Base-by-base conservation (phyloP, 2,113 vertebrate genomes). In the Bos indicus region DNA sequence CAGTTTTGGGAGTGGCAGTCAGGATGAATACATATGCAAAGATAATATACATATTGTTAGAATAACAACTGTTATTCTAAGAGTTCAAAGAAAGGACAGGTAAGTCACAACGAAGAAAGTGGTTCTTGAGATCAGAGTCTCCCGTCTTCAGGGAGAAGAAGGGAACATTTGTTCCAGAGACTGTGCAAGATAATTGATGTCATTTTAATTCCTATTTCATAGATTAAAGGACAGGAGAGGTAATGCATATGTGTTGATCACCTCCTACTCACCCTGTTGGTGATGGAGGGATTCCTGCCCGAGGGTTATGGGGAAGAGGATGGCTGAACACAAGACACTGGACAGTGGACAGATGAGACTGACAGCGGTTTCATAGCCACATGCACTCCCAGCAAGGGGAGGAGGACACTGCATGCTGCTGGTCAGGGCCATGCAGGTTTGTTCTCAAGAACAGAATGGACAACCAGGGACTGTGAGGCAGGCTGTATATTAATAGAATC, bases 21-120 rank as follows among this genome's bases (percentile, higher is more conserved):
- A 88, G 77, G 51, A 84, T 19, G 28, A 28, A 30, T 71, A 19
- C n/a, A 8, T 57, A 51, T 26, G 64, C 77, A 30, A 94, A 88
- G 48, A 78, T 64, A 56, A 46, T 30, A 16, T 17, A 13, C 15
- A 6, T 57, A 26, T 46, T 30, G 4, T 46, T 48, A 46, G n/a
- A 26, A 23, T 92, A 5, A 71, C 59, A 80, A 28, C 17, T n/a
- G 14, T 26, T 26, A 60, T 54, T 59, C 0, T 52, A 59, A 52
- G 33, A 40, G 43, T 80, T 89, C 48, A 67, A 88, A 88, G 57
- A 83, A 88, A 91, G 87, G 54, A 82, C 43, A 62, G 12, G 25
- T 25, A 74, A 78, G 26, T 56, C 33, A 30, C 9, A 30, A 10
- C 11, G 26, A 62, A 52, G 33, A 94, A 57, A 19, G 48, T 91